Conservation (phyloP, 1,140 invertebrate genomes). For the Calliphora vicina region DNA sequence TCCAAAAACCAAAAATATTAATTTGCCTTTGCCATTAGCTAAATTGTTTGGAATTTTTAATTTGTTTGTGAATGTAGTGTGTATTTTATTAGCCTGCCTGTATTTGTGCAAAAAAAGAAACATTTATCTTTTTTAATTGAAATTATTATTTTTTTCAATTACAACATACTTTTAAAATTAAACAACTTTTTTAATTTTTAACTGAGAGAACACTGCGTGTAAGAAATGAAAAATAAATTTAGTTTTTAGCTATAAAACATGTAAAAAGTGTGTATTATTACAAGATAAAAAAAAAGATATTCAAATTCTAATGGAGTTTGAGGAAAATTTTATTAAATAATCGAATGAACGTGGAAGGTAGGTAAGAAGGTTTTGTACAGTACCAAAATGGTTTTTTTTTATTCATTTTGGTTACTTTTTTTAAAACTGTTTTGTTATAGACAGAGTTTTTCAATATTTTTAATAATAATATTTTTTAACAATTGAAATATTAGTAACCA, state of each 20-base stretch:
- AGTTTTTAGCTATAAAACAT: background rate
- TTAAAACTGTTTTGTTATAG: too few species aligned
- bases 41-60: background rate
- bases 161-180: background rate
- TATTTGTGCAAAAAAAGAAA: background rate
- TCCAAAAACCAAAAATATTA: background rate
- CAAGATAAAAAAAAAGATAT: background rate
- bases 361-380: too few species aligned
- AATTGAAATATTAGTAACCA: too few species aligned
- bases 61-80: background rate
- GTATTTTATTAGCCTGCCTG: background rate
- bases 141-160: background rate
- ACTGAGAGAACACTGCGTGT: background rate
- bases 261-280: background rate
- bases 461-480: too few species aligned
- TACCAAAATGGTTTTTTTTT: too few species aligned
- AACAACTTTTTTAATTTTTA: background rate
- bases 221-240: background rate
- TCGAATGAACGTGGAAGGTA: too few species aligned
- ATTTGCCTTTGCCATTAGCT: background rate
- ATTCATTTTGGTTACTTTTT: too few species aligned
- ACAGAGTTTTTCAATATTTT: too few species aligned
- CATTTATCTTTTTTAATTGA: background rate
- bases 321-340: too few species aligned
- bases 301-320: too few species aligned